Conservation (phyloP, 2,888 invertebrate genomes). For the Rhamnusium bicolor region DNA sequence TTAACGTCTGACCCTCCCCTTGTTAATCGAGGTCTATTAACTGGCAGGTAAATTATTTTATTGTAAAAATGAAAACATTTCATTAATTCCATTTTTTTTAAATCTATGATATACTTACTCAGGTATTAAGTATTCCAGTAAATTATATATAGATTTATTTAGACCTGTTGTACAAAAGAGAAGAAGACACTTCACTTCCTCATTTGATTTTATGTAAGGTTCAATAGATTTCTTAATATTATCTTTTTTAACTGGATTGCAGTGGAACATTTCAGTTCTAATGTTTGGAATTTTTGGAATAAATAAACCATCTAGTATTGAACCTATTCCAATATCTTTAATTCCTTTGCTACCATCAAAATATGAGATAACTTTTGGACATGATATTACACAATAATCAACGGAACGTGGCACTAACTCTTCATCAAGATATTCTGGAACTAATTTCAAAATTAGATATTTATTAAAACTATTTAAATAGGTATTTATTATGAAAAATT, state of each 20-base stretch:
- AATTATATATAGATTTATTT: constrained; percentile 49
- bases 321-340: constrained; percentile 42
- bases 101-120: constrained; percentile 49
- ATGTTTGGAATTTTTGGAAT: constrained; percentile 63
- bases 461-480: too few species aligned
- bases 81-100: not conserved
- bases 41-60: too few species aligned
- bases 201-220: constrained; percentile 51
- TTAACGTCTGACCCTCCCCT: too few species aligned
- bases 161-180: constrained; percentile 56
- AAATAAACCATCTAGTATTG: constrained; percentile 58
- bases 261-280: constrained; percentile 58
- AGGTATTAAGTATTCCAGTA: constrained; percentile 54
- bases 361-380: constrained; percentile 59
- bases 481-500: too few species aligned
- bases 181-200: constrained; percentile 58
- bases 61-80: too few species aligned
- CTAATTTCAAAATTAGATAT: constrained; percentile 47
- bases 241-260: constrained; percentile 52
- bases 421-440: constrained; percentile 61
- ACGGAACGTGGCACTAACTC: constrained; percentile 58
- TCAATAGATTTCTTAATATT: constrained; percentile 44
- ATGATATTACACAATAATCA: constrained; percentile 60
- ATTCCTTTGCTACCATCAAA: constrained; percentile 49
- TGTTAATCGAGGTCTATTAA: too few species aligned